Percentiles rank a stretch among this genome's conserved stretches.
phyloP scores from a whole-genome alignment of 2,888 invertebrate species.

The Hypolimnas misippus region DNA sequence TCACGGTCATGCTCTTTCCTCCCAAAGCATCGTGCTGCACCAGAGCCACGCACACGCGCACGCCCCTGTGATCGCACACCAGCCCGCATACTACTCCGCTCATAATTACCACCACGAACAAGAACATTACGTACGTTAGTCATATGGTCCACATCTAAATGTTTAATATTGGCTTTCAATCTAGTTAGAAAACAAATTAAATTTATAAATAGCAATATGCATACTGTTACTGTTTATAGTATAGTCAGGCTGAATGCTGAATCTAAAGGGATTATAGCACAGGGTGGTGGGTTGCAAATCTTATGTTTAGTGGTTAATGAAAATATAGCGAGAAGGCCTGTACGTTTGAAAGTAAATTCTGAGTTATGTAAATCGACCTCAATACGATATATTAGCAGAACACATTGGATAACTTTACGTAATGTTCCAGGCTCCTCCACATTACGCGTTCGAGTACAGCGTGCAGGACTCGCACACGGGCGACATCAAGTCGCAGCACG shows the following conservation, averaged over 20 bases:
- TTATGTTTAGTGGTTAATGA: too few species aligned
- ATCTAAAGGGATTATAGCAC: too few species aligned
- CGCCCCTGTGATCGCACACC: neutral
- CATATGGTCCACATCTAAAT: too few species aligned
- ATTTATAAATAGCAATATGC: too few species aligned
- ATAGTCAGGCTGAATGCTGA: too few species aligned
- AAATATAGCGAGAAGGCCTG: too few species aligned
- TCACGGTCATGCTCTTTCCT: slow-evolving; percentile 53
- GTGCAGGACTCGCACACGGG: slow-evolving; percentile 75
- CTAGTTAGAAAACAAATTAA: too few species aligned
- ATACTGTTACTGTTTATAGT: too few species aligned
- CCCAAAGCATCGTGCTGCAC: slow-evolving; percentile 55
- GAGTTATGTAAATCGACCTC: too few species aligned
- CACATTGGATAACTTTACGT: neutral
- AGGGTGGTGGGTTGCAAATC: too few species aligned
- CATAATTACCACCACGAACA: slow-evolving; percentile 19
- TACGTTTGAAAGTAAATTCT: too few species aligned
- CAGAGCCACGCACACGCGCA: slow-evolving; percentile 53
- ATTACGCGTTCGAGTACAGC: slow-evolving; percentile 53
- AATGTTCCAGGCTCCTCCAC: slow-evolving; percentile 45
- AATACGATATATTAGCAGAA: neutral
- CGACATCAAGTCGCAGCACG: slow-evolving; percentile 77
- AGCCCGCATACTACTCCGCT: neutral
- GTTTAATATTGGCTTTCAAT: too few species aligned
- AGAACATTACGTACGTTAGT: slow-evolving; percentile 27